These are phyloP conservation scores for Mycteria americana DNA, from an alignment of 2,797 vertebrate species.

Conservation along the genomic window DNA sequence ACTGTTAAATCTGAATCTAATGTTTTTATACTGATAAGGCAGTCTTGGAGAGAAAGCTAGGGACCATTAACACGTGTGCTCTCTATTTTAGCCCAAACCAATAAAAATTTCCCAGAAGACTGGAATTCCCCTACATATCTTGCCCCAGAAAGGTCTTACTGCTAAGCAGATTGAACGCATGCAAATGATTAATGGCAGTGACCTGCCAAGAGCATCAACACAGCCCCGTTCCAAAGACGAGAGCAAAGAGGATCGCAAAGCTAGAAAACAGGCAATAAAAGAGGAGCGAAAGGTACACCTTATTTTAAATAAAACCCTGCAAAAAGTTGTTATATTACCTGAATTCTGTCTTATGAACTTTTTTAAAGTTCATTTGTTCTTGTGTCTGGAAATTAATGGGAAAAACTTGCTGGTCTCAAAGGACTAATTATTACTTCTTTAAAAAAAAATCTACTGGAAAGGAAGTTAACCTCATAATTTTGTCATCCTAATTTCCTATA, in stretches of 20 bases:
- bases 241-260: constrained; percentile 83
- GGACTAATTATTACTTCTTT: background rate
- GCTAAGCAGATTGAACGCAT: constrained; percentile 87
- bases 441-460: background rate
- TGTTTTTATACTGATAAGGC: background rate
- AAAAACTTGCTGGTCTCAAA: background rate
- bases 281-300: constrained; percentile 87
- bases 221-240: constrained; percentile 82
- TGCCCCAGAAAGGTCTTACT: constrained; percentile 82
- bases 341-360: accelerated
- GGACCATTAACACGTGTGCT: background rate
- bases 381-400: background rate
- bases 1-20: background rate
- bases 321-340: background rate
- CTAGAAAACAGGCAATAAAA: constrained; percentile 87
- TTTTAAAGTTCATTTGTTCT: background rate
- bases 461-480: background rate
- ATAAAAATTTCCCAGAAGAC: constrained; percentile 88
- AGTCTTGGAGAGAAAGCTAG: background rate
- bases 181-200: constrained; percentile 86
- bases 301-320: background rate
- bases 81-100: constrained; percentile 77
- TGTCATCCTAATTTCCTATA: background rate
- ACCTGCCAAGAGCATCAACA: constrained; percentile 83
- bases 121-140: constrained; percentile 87